Evolutionary conservation across 2,797 vertebrate genomes (phyloP).

Genomic region (Poeciliopsis turneri): DNA sequence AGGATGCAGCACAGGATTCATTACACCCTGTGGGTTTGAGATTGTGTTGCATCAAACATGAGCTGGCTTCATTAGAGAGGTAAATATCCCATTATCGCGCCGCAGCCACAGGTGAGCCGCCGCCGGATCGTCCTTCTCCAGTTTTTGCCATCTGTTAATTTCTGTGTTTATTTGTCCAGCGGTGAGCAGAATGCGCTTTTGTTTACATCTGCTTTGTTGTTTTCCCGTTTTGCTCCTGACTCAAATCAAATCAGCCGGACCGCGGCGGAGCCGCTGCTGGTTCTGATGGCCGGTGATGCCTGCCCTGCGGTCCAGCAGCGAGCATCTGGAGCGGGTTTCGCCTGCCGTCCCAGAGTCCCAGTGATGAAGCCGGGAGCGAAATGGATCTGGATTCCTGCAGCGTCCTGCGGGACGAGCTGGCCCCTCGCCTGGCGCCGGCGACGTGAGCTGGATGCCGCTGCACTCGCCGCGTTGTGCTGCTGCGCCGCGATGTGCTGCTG

Average conservation of each 20-base stretch:
- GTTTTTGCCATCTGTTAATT: slow-evolving; percentile 38
- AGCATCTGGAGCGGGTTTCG: slow-evolving; percentile 77
- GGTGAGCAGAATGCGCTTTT: slow-evolving; percentile 28
- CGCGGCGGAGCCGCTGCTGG: slow-evolving; percentile 14
- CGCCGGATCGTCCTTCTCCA: slow-evolving; percentile 23
- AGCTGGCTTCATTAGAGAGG: not conserved
- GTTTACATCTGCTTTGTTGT: slow-evolving; percentile 58
- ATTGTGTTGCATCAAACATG: not conserved
- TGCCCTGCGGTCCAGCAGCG: slow-evolving; percentile 66
- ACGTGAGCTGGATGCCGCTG: slow-evolving; percentile 55
- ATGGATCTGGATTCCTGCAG: slow-evolving; percentile 69
- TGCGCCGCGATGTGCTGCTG: too few species aligned
- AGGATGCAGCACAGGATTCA: not conserved
- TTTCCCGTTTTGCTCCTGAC: slow-evolving; percentile 37
- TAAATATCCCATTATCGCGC: not conserved
- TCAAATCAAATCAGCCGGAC: slow-evolving; percentile 35
- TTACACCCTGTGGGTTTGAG: not conserved
- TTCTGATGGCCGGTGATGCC: slow-evolving; percentile 53
- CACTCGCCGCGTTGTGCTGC: too few species aligned
- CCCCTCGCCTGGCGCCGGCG: slow-evolving; percentile 61
- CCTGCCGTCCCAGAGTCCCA: slow-evolving; percentile 68
- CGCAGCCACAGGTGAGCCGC: slow-evolving; percentile 27
- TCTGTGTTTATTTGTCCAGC: slow-evolving; percentile 39
- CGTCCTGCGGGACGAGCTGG: slow-evolving; percentile 68
- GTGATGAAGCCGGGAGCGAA: slow-evolving; percentile 71